A percentile compares a stretch with the other conserved stretches of the same genome.
These are phyloP conservation scores for Turritopsis rubra DNA, from an alignment of 30 jellyfish, hydroid and myxozoan genomes.

Conservation along the genomic window DNA sequence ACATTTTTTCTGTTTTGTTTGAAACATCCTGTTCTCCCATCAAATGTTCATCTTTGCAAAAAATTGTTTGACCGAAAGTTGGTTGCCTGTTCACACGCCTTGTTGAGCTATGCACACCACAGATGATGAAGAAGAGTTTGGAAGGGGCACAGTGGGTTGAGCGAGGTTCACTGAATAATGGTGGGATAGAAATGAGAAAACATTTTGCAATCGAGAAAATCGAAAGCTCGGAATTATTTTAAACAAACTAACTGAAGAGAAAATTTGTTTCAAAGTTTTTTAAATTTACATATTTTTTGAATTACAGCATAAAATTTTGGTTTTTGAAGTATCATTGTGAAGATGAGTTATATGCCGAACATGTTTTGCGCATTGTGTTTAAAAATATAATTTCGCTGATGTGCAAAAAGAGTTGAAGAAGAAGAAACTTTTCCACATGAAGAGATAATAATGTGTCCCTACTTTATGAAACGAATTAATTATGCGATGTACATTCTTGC, in stretches of 20 bases:
- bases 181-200: background rate
- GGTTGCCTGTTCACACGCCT: constrained; percentile 5
- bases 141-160: background rate
- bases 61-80: background rate
- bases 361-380: background rate
- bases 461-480: background rate
- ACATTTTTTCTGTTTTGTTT: too few relatives aligned
- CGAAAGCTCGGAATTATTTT: background rate
- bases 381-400: background rate
- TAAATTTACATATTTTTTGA: too few relatives aligned
- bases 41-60: background rate
- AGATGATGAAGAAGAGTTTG: background rate
- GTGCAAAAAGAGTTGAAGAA: background rate
- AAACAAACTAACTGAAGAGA: background rate
- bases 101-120: constrained; percentile 13
- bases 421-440: background rate
- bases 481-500: background rate
- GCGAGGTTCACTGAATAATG: constrained; percentile 10
- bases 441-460: background rate
- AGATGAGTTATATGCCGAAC: background rate
- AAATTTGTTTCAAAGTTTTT: background rate
- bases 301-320: too few relatives aligned
- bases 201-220: constrained; percentile 5
- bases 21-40: background rate
- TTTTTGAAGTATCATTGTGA: too few relatives aligned